A percentile compares a stretch with the other conserved stretches of the same genome.
phyloP scores from a whole-genome alignment of 2,888 invertebrate genomes.

The Cynaeus angustus region DNA sequence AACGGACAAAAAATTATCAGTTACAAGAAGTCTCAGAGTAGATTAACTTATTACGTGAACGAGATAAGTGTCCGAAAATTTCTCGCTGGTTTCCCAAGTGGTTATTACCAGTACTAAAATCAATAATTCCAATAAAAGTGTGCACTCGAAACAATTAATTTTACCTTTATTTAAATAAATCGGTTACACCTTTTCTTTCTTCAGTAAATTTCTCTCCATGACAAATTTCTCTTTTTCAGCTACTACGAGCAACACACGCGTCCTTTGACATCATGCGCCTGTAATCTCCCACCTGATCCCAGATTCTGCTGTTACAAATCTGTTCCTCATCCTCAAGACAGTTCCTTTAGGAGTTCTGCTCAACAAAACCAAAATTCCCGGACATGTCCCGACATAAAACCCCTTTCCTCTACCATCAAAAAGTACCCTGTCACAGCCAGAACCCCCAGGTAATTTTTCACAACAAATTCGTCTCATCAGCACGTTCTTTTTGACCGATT shows the following conservation, averaged over 20 bases:
- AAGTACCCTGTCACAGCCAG: slow-evolving; percentile 45
- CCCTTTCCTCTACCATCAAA: slow-evolving; percentile 19
- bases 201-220: no score
- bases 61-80: no score
- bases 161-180: no score
- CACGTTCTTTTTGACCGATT: slow-evolving; percentile 19
- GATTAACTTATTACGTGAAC: no score
- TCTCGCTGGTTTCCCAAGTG: no score
- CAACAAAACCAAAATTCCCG: slow-evolving; percentile 6
- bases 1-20: no score
- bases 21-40: no score
- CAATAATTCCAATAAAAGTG: no score
- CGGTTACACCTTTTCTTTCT: no score
- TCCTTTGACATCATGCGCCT: slow-evolving; percentile 25
- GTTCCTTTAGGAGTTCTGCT: slow-evolving; percentile 28
- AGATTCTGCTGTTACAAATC: slow-evolving; percentile 42
- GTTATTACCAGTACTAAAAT: no score
- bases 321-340: slow-evolving; percentile 15
- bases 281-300: slow-evolving; percentile 38
- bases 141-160: no score
- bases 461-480: slow-evolving; percentile 3
- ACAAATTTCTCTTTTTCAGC: slow-evolving; percentile 17
- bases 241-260: slow-evolving; percentile 43
- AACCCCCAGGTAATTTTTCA: slow-evolving; percentile 42
- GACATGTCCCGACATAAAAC: slow-evolving; percentile 23